A percentile compares a stretch with the other conserved stretches of the same genome.
These are phyloP conservation scores for Vipera ursinii DNA, from an alignment of 2,797 vertebrate genomes.

Conservation along the genomic window DNA sequence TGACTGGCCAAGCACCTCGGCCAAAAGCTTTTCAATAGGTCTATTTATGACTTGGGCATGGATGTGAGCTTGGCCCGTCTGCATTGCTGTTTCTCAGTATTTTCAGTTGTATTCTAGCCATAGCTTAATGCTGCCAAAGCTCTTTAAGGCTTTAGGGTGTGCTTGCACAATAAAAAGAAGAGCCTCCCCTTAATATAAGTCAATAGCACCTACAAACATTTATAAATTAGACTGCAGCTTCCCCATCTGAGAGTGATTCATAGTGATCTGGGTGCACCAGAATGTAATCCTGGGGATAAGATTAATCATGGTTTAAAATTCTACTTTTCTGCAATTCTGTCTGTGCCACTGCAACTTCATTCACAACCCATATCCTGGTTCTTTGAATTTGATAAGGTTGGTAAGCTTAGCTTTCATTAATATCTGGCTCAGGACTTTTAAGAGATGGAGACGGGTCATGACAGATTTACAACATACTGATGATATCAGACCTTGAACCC, in stretches of 20 bases:
- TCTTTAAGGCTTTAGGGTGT: background rate
- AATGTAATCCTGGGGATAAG: background rate
- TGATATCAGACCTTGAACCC: background rate
- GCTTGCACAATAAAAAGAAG: background rate
- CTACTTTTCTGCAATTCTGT: background rate
- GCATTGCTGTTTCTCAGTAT: background rate
- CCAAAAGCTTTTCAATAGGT: conserved; percentile 2
- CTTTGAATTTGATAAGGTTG: background rate
- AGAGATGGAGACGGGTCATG: background rate
- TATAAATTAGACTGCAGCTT: background rate
- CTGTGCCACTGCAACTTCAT: background rate
- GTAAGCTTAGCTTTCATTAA: background rate
- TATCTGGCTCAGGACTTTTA: background rate
- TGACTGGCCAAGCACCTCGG: background rate
- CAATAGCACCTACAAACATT: background rate
- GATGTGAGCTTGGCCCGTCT: background rate
- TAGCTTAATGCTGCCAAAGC: background rate
- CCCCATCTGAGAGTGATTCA: background rate
- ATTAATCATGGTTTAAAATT: background rate
- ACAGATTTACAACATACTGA: background rate
- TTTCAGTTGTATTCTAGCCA: background rate
- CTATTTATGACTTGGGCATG: background rate
- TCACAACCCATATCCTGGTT: background rate
- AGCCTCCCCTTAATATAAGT: background rate
- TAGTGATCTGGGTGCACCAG: background rate